phyloP scores from a whole-genome alignment of 2,113 vertebrate genomes.

The Salvelinus namaycush region DNA sequence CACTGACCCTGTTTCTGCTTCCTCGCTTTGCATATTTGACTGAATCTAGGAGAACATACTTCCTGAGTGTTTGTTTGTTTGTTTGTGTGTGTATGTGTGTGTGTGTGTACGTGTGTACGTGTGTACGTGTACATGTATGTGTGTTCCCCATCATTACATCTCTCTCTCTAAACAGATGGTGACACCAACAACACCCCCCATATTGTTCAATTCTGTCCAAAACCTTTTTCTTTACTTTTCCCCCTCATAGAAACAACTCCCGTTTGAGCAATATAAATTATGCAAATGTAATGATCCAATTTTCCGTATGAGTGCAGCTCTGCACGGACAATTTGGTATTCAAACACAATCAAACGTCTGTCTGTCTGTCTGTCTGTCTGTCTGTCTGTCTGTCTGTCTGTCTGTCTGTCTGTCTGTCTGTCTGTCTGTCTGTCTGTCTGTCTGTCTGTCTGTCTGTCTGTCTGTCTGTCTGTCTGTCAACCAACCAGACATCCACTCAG shows the following conservation, averaged over 20 bases:
- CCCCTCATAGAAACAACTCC: conserved; percentile 14
- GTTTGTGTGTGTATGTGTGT: no score
- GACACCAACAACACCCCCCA: not conserved
- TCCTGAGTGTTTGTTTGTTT: no score
- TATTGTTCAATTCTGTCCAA: not conserved
- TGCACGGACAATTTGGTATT: conserved; percentile 19
- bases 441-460: no score
- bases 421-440: not conserved
- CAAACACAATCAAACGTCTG: conserved; percentile 2
- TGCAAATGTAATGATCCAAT: conserved; percentile 40
- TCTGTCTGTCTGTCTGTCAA: not conserved
- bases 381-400: not conserved
- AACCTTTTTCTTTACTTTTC: conserved; percentile 16
- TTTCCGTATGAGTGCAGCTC: conserved; percentile 22
- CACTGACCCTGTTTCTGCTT: no score
- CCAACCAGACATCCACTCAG: not conserved
- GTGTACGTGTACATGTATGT: no score
- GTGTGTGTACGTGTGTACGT: no score
- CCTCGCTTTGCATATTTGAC: no score
- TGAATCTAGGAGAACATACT: no score
- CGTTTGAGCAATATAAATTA: conserved; percentile 34
- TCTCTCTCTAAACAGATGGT: conserved; percentile 7
- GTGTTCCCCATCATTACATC: not conserved
- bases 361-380: not conserved
- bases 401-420: not conserved